phyloP scores from a whole-genome alignment of 2,888 invertebrate genomes.

The Eupithecia centaureata region DNA sequence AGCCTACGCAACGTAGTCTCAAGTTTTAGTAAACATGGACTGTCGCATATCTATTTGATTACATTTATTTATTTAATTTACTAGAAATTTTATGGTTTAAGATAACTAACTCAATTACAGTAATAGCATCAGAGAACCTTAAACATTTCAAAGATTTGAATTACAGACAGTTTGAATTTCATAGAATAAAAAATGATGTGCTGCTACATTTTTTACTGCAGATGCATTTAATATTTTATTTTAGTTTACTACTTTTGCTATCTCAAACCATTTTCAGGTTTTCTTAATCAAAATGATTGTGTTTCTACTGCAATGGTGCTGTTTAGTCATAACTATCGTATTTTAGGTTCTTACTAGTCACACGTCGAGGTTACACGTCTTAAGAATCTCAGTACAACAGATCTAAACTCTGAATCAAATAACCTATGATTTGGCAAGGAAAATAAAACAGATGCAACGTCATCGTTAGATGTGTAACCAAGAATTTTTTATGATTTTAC shows the following conservation, averaged over 20 bases:
- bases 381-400: slow-evolving; percentile 3
- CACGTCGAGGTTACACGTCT: slow-evolving; percentile 34
- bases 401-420: neutral
- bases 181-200: too few species aligned
- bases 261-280: neutral
- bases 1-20: neutral
- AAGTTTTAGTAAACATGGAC: neutral
- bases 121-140: too few species aligned
- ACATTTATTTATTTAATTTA: too few species aligned
- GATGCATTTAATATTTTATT: neutral
- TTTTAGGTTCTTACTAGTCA: slow-evolving; percentile 51
- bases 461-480: slow-evolving; percentile 26
- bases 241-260: neutral
- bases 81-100: too few species aligned
- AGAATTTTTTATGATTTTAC: slow-evolving; percentile 16
- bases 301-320: slow-evolving; percentile 57
- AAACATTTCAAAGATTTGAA: too few species aligned
- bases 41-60: neutral
- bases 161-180: too few species aligned
- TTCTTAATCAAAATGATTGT: slow-evolving; percentile 30
- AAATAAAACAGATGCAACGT: too few species aligned
- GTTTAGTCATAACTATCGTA: slow-evolving; percentile 45
- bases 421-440: neutral
- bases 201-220: too few species aligned
- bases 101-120: too few species aligned